A percentile compares a stretch with the other conserved stretches of the same genome.
Evolutionary conservation across 1,140 invertebrate genomes (phyloP).

Genomic region (Pachypsylla venusta): DNA sequence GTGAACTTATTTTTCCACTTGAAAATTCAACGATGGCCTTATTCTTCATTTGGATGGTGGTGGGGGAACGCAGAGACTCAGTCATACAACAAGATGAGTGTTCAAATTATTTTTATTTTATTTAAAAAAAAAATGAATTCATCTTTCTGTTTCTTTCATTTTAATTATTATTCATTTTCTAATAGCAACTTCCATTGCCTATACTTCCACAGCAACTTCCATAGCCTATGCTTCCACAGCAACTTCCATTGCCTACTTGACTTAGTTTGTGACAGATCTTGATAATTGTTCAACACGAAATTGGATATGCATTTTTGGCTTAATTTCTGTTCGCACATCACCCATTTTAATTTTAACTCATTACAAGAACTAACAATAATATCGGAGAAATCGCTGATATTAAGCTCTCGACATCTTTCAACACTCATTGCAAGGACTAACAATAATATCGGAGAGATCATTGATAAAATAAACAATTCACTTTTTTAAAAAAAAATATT

Average conservation of each 20-base stretch:
- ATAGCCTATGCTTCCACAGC: background rate
- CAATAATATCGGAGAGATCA: background rate
- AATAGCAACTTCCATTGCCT: too few species aligned
- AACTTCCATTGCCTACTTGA: background rate
- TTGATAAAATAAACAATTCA: background rate
- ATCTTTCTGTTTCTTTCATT: background rate
- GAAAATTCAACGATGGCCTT: background rate
- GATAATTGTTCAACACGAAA: too few species aligned
- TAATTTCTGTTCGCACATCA: too few species aligned
- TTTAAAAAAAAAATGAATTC: background rate
- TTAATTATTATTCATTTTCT: too few species aligned
- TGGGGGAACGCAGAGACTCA: background rate
- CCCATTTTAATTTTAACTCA: too few species aligned
- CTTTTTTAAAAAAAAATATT: background rate
- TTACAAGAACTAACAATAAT: too few species aligned
- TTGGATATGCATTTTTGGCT: too few species aligned
- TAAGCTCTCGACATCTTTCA: background rate
- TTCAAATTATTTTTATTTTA: constrained; percentile 6
- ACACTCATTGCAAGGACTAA: background rate
- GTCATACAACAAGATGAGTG: background rate
- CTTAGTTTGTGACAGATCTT: background rate
- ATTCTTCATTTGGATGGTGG: background rate
- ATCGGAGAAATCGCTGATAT: too few species aligned
- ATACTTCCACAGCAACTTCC: background rate
- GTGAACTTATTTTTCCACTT: background rate